phyloP scores from a whole-genome alignment of 2,113 vertebrate genomes.

The Gymnogyps californianus region DNA sequence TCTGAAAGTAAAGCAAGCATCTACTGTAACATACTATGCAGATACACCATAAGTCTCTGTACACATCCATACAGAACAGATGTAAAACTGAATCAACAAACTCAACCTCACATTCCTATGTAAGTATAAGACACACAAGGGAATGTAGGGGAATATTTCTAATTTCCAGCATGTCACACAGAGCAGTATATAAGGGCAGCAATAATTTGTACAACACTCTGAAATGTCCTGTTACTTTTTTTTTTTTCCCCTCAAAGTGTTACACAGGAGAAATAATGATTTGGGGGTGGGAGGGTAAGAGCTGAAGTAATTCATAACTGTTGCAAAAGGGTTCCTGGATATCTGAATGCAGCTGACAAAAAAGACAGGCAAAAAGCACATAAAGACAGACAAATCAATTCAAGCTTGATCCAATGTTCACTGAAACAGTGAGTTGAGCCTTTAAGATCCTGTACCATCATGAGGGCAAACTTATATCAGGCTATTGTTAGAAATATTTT shows the following conservation, averaged over 20 bases:
- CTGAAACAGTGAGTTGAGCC: background rate
- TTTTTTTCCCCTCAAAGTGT: background rate
- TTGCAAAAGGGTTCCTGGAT: background rate
- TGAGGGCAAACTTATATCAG: background rate
- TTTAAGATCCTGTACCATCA: background rate
- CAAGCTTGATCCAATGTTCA: background rate
- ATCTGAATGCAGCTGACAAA: background rate
- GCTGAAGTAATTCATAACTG: background rate
- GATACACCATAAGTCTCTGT: background rate
- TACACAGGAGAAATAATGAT: background rate
- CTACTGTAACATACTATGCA: background rate
- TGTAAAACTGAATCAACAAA: background rate
- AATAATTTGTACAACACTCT: background rate
- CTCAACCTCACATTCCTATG: background rate
- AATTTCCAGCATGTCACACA: background rate
- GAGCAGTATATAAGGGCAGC: background rate
- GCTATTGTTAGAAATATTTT: background rate
- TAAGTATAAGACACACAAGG: background rate
- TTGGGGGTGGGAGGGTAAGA: background rate
- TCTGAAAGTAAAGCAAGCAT: background rate
- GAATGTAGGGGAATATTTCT: background rate
- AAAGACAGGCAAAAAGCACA: background rate
- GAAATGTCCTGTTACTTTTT: background rate
- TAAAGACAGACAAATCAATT: background rate
- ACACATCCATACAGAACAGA: background rate